Evolutionary conservation across 2,888 invertebrate genomes (phyloP).

Genomic region (Aplocera efformata): DNA sequence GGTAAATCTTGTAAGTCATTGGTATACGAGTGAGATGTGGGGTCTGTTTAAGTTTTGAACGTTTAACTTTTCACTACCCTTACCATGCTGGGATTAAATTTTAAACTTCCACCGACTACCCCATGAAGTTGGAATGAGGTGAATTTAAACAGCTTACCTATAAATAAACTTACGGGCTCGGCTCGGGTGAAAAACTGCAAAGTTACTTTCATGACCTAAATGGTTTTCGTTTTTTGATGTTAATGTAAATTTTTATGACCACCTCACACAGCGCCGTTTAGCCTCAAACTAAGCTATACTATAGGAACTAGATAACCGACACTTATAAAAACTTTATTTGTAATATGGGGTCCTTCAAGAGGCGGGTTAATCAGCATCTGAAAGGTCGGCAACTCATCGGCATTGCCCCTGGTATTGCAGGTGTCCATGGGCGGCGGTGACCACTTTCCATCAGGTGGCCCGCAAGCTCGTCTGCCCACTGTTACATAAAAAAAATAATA

Average conservation of each 20-base stretch:
- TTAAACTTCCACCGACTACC: constrained; percentile 66
- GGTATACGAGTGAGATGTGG: constrained; percentile 31
- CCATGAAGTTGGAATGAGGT: constrained; percentile 65
- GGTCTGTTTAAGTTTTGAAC: constrained; percentile 47
- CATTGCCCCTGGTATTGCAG: too few species aligned
- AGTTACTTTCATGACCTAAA: not conserved
- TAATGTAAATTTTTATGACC: not conserved
- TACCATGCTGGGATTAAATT: constrained; percentile 66
- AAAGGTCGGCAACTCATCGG: too few species aligned
- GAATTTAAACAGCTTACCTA: constrained; percentile 56
- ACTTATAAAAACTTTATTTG: too few species aligned
- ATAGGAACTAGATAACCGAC: too few species aligned
- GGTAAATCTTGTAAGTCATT: constrained; percentile 3
- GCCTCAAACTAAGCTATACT: too few species aligned
- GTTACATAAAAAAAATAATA: too few species aligned
- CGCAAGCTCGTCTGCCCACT: too few species aligned
- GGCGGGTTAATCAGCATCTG: too few species aligned
- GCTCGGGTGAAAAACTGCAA: constrained; percentile 5
- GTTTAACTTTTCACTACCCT: constrained; percentile 67
- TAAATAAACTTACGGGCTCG: constrained; percentile 28
- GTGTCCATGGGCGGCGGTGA: too few species aligned
- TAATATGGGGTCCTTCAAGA: too few species aligned
- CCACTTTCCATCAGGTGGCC: too few species aligned
- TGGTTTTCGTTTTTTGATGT: not conserved
- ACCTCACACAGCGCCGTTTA: not conserved